Base-by-base conservation (phyloP, 2,113 vertebrate genomes). In the Sinosuthora webbiana region DNA sequence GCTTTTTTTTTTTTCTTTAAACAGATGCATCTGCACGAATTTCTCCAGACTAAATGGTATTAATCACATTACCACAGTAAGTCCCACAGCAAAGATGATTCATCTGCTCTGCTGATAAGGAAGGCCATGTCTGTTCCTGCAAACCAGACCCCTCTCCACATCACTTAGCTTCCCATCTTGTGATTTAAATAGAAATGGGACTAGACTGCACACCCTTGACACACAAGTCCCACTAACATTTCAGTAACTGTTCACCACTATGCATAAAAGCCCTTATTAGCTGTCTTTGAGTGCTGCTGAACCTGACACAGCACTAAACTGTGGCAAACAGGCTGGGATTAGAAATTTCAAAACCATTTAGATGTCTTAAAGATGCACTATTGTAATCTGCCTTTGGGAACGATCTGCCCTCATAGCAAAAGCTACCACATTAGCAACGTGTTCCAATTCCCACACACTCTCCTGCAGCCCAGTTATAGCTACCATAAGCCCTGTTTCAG, bases 301-400 rank as follows among this genome's bases (percentile, higher is more conserved):
- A 77, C 44, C 52, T 81, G 93, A 94, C 74, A 87, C 9, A 63
- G 71, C 50, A 86, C 71, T 88, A 74, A 91, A 90, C 52, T 68
- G 52, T 63, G 79, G 87, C 82, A 95, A 93, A 47, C 39, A 84
- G 73, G 28, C 76, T 81, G 76, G 76, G 94, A 95, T 93, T 92
- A 92, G 50, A 89, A 53, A 90, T 92, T 96, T 94, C 90, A 92
- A 93, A 94, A 85, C 39, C 80, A 84, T 94, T 94, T 94, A 94
- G 73, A 78, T 83, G 62, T 44, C 76, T 93, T 87, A 68, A 71
- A 91, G 42, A 96, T 77, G 42, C 39, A 55, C 42, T 80, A 65
- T 27, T 3, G 0, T 92, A 73, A 90, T 83, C 82, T 92, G 92
- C 79, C 90, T 91, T 73, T 76, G 85, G 85, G 85, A 90, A 82